Evolutionary conservation across 2,113 vertebrate genomes (phyloP).

Genomic region (Ailurus styani): DNA sequence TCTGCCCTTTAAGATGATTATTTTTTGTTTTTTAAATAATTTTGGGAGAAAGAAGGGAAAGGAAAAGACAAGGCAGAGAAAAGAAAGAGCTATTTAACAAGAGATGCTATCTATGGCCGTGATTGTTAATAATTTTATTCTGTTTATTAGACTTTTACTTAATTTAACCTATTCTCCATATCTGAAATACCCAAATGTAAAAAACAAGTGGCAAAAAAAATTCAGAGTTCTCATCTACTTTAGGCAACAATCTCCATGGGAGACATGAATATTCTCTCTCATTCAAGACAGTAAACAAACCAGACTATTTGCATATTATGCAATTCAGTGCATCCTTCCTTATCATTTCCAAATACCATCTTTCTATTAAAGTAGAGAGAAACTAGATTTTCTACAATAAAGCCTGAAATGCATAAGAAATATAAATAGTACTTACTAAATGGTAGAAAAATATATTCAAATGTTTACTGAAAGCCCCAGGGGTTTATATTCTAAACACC

Average conservation of each 20-base stretch:
- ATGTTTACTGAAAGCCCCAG: background rate
- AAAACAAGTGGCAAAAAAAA: background rate
- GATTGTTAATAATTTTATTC: background rate
- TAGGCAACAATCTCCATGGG: background rate
- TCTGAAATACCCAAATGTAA: background rate
- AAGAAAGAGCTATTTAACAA: background rate
- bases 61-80: background rate
- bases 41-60: background rate
- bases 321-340: background rate
- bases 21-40: background rate
- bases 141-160: background rate
- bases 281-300: background rate
- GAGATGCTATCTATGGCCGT: background rate
- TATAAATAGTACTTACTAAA: background rate
- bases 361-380: background rate
- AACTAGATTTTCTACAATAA: background rate
- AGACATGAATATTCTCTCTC: background rate
- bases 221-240: background rate
- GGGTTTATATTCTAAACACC: background rate
- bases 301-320: background rate
- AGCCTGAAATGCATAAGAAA: background rate
- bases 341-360: background rate
- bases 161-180: background rate
- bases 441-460: background rate
- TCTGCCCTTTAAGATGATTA: background rate